Percentiles rank a stretch among this genome's conserved stretches.
Conservation (phyloP, 2,888 invertebrate genomes). For the Muschampia plurimacula region DNA sequence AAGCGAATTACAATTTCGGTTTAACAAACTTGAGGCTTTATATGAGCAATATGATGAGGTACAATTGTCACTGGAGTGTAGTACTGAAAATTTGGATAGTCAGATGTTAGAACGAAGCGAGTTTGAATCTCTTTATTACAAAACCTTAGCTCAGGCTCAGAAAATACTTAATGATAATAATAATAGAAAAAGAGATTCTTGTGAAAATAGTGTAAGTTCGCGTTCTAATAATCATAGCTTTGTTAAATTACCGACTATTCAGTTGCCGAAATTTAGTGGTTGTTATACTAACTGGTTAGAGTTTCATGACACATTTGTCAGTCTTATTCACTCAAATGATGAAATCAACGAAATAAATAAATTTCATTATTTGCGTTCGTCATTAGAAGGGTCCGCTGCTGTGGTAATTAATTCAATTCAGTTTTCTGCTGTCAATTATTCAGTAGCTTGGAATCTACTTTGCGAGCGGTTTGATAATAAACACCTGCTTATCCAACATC, state of each 20-base stretch:
- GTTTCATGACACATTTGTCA: slow-evolving; percentile 47
- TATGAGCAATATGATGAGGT: background rate
- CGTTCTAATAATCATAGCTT: background rate
- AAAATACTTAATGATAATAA: background rate
- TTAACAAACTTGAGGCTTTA: background rate
- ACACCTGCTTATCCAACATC: background rate
- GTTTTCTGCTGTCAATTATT: slow-evolving; percentile 9
- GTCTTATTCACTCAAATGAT: slow-evolving; percentile 39
- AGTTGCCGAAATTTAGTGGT: slow-evolving; percentile 47
- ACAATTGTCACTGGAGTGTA: slow-evolving; percentile 2
- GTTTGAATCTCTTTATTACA: slow-evolving; percentile 3
- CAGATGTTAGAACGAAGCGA: background rate
- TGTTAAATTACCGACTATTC: slow-evolving; percentile 22
- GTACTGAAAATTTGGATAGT: slow-evolving; percentile 7
- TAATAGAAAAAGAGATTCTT: background rate
- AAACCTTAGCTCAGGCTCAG: slow-evolving; percentile 1
- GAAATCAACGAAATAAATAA: slow-evolving; percentile 16
- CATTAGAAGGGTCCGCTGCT: slow-evolving; percentile 7
- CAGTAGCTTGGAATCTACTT: slow-evolving; percentile 7
- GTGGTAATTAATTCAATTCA: slow-evolving; percentile 9
- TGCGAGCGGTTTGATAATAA: slow-evolving; percentile 12
- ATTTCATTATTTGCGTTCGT: slow-evolving; percentile 11
- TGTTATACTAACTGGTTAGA: slow-evolving; percentile 47
- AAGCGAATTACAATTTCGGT: background rate
- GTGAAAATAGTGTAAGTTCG: background rate